Evolutionary conservation across 2,113 vertebrate genomes (phyloP), one percentile per base, ranked within the genome.

Genomic region (Nanorana parkeri): DNA sequence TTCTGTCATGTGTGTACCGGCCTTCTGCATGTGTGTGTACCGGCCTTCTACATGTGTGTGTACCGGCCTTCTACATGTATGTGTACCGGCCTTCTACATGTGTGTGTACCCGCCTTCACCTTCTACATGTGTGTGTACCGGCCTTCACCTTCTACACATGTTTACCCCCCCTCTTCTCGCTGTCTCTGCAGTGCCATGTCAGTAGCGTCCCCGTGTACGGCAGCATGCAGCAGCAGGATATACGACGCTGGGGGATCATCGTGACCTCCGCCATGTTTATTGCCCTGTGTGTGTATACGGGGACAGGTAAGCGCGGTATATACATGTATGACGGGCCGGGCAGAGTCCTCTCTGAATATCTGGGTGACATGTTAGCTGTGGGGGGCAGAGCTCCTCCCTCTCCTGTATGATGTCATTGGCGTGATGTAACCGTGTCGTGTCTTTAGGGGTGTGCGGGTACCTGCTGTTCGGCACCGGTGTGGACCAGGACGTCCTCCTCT

Each of bases 141-240:
- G 2, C 8, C 41, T 7, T 20, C 60, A 52, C 17, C 20, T 1
- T 11, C n/a, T n/a, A n/a, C n/a, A n/a, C n/a, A n/a, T n/a, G n/a
- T n/a, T 47, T 15, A 4, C 19, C 20, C 16, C 0, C 0, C 0
- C 0, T 0, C 0, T 61, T 23, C 77, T 52, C 56, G 75, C 68
- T 13, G 0, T 88, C 77, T 77, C 75, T 17, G 32, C 89, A 99
- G 97, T 99, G 97, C 89, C 97, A 99, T 0, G 96, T 99, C 85
- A 99, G 97, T 91, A 96, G 95, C 0, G 96, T 99, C 67, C 97
- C 97, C 0, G 96, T 99, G 87, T 99, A 97, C 84, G 95, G 96
- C 93, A 98, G 97, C 91, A 98, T 99, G 97, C 94, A 85, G 86
- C 94, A 64, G 68, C 95, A 93, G 0, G 91, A 94, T 77, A 88